Evolutionary conservation across 2,888 invertebrate genomes (phyloP).

Genomic region (Mimumesa dahlbomi): DNA sequence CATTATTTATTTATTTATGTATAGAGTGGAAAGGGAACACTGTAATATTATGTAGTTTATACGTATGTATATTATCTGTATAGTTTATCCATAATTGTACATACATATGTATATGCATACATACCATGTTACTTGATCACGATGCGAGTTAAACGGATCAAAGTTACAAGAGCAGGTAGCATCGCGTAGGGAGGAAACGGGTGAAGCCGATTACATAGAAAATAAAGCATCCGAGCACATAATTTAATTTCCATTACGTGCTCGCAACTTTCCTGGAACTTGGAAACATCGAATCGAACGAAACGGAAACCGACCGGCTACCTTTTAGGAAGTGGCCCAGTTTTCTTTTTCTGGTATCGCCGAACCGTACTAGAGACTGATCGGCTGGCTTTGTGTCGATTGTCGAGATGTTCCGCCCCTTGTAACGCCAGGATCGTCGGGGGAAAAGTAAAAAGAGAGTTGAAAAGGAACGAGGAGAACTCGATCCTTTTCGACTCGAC

Average conservation of each 20-base stretch:
- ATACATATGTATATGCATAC: too few species aligned
- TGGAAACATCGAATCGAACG: slow-evolving; percentile 25
- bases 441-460: slow-evolving; percentile 12
- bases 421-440: slow-evolving; percentile 27
- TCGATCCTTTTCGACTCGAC: slow-evolving; percentile 45
- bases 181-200: too few species aligned
- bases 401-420: slow-evolving; percentile 62
- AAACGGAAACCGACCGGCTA: slow-evolving; percentile 27
- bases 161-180: too few species aligned
- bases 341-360: slow-evolving; percentile 59
- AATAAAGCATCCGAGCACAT: slow-evolving; percentile 1
- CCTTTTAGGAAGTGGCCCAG: slow-evolving; percentile 41
- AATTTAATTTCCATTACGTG: too few species aligned
- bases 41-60: too few species aligned
- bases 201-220: too few species aligned
- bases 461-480: slow-evolving; percentile 23
- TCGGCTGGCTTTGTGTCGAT: slow-evolving; percentile 62
- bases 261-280: background rate
- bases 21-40: too few species aligned
- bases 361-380: slow-evolving; percentile 42
- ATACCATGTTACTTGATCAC: too few species aligned
- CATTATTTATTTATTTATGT: too few species aligned
- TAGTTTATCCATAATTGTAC: too few species aligned
- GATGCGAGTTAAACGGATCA: too few species aligned
- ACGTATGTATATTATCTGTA: too few species aligned